These are phyloP conservation scores for Amphiprion clarkii DNA, from an alignment of 2,797 vertebrate genomes.

Conservation along the genomic window DNA sequence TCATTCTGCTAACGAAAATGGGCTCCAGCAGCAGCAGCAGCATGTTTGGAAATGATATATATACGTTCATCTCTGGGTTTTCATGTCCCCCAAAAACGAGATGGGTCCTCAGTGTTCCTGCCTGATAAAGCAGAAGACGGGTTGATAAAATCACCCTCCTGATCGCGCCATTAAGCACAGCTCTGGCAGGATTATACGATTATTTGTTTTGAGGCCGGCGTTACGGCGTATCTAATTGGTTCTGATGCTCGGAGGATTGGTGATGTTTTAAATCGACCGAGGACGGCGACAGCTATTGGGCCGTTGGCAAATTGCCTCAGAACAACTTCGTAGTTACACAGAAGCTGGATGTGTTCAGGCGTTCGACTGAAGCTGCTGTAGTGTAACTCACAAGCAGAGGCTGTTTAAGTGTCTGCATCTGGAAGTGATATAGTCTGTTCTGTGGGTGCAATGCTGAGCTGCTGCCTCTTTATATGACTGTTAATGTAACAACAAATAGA, in stretches of 20 bases:
- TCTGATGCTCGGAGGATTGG: conserved; percentile 43
- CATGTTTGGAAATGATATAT: neutral
- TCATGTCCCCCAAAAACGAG: conserved; percentile 8
- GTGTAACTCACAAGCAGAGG: neutral
- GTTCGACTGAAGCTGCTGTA: conserved; percentile 32
- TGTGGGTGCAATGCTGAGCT: neutral
- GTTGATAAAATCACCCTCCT: conserved; percentile 30
- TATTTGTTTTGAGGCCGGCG: conserved; percentile 57
- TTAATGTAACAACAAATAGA: too few relatives aligned
- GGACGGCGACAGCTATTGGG: conserved; percentile 19
- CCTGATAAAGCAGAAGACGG: conserved; percentile 16
- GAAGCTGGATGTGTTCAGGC: conserved; percentile 11
- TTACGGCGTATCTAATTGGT: conserved; percentile 58
- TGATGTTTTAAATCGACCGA: conserved; percentile 52
- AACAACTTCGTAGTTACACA: conserved; percentile 27
- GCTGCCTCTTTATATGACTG: neutral
- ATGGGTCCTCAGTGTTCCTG: neutral
- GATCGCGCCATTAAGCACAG: conserved; percentile 49
- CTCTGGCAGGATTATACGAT: conserved; percentile 43
- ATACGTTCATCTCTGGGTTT: neutral
- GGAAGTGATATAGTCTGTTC: too few relatives aligned
- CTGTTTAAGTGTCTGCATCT: conserved; percentile 11
- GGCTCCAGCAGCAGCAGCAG: conserved; percentile 7
- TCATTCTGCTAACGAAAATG: conserved; percentile 31
- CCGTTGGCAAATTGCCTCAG: conserved; percentile 29